Base-by-base conservation (phyloP, 2,113 vertebrate genomes). In the Caloenas nicobarica region DNA sequence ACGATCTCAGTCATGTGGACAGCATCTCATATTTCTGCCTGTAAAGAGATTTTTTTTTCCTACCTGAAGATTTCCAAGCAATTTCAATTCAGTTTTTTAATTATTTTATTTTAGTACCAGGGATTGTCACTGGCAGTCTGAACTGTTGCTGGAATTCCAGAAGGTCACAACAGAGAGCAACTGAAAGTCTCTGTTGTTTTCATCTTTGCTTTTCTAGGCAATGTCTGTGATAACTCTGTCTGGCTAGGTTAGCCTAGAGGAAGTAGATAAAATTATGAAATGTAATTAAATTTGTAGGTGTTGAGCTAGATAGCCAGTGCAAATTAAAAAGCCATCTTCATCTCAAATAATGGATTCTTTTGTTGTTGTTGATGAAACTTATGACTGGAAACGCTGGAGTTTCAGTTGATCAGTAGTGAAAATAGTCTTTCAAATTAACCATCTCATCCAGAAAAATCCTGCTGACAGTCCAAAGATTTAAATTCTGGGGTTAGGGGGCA, bases 401-500 rank as follows among this genome's bases (percentile, higher is more conserved):
- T 95, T 81, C 48, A 53, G 53, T 89, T 71, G n/a, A 60, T 92
- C 69, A 31, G 46, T 58, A 81, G 69, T 84, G 81, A 89, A 91
- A 93, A 84, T 42, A 66, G 38, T 71, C 71, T 86, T 88, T 91
- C 72, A 88, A 74, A 93, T 93, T 84, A 88, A 92, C 91, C 0
- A 1, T 64, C 57, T 91, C 69, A 44, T 88, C 89, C 81, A 51
- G 83, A 92, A 91, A 33, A 57, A 81, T 89, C 26, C 56, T 92
- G 65, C 61, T 92, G 96, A 83, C 77, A 84, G 38, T 81, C 42
- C 53, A 53, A 25, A 73, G 69, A 74, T 92, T 95, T 95, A 84
- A 95, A 74, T 68, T 29, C 54, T 73, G 40, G 31, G 69, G 62
- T n/a, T 6, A 28, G 17, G 6, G 31, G 16, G 5, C 15, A 11